A percentile compares a stretch with the other conserved stretches of the same genome.
Conservation (phyloP, 64 coral and sea anemone species). For the Dendrophyllia cribrosa region DNA sequence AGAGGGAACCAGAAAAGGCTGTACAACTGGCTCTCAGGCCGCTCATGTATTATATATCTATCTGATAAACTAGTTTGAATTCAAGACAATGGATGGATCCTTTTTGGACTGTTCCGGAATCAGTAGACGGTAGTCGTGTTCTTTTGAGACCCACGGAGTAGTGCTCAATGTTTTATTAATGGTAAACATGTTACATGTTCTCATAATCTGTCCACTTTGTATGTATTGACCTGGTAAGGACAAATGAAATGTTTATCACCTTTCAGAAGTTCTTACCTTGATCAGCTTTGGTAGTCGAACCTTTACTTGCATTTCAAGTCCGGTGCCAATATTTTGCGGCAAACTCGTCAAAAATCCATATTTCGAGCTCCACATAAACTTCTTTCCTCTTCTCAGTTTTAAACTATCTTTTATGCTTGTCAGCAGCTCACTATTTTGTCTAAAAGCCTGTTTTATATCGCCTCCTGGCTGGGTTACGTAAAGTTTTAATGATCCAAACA, state of each 20-base stretch:
- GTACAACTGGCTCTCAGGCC: too few relatives aligned
- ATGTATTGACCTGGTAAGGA: neutral
- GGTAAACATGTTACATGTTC: too few relatives aligned
- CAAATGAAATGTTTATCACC: neutral
- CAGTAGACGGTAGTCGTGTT: too few relatives aligned
- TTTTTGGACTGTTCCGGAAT: too few relatives aligned
- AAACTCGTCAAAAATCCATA: constrained; percentile 57
- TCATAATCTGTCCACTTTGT: too few relatives aligned
- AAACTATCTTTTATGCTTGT: constrained; percentile 4
- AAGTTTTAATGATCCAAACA: constrained; percentile 42
- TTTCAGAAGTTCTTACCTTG: constrained; percentile 4
- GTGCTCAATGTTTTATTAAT: too few relatives aligned
- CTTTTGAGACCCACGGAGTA: too few relatives aligned
- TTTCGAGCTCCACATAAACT: constrained; percentile 38
- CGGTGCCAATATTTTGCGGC: constrained; percentile 23
- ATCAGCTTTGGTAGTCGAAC: neutral
- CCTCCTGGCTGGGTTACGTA: constrained; percentile 13
- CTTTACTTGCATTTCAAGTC: constrained; percentile 52
- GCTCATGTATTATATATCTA: too few relatives aligned
- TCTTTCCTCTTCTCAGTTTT: neutral
- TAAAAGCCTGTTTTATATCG: neutral
- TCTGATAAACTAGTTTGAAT: too few relatives aligned
- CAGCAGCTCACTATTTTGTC: constrained; percentile 29
- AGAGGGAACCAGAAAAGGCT: too few relatives aligned
- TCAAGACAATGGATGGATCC: too few relatives aligned